Evolutionary conservation across 2,113 vertebrate species (phyloP), one percentile per base, ranked within the genome.

Genomic region (Nesoenas mayeri): DNA sequence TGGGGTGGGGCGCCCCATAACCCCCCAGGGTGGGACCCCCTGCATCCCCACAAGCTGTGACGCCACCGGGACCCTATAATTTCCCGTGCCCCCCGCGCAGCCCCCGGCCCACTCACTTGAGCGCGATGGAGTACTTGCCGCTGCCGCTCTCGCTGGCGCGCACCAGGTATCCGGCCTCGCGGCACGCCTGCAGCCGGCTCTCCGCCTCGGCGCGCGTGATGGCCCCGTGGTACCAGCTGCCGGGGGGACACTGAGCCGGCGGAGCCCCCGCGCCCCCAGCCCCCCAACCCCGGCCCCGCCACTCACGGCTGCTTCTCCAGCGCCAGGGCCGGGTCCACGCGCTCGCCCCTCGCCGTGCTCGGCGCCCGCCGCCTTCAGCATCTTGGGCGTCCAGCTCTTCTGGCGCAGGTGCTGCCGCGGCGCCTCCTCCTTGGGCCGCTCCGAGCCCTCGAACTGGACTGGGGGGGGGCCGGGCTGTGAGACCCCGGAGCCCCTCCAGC

Each of bases 91-190:
- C 42, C 6, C 42, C 42, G 15, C 42, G 6, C 42, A 42, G 42
- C 42, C 42, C 42, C 42, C 14, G 15, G 15, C 42, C 42, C 32
- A 97, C 99, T 99, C 97, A 99, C 99, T 99, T 99, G 24, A 99
- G 98, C 9, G 99, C 99, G 11, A 99, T 99, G 97, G 99, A 99
- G 96, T 99, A 99, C 86, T 99, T 99, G 98, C 99, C 99, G 97
- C 98, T 99, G 69, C 99, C 99, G 3, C 98, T 99, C 97, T 99
- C 99, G 48, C 99, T 99, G 97, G 99, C 99, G 77, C 99, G 98
- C 96, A 99, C 99, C 93, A 99, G 98, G 97, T 99, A 99, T 31
- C 98, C 99, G 42, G 99, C 99, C 86, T 99, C 99, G 73, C 96
- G 98, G 97, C 99, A 99, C 73, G 98, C 95, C 95, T 99, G 99